A percentile compares a stretch with the other conserved stretches of the same genome.
phyloP scores from a whole-genome alignment of 1,140 invertebrate species.

The Drosophila bifasciata region DNA sequence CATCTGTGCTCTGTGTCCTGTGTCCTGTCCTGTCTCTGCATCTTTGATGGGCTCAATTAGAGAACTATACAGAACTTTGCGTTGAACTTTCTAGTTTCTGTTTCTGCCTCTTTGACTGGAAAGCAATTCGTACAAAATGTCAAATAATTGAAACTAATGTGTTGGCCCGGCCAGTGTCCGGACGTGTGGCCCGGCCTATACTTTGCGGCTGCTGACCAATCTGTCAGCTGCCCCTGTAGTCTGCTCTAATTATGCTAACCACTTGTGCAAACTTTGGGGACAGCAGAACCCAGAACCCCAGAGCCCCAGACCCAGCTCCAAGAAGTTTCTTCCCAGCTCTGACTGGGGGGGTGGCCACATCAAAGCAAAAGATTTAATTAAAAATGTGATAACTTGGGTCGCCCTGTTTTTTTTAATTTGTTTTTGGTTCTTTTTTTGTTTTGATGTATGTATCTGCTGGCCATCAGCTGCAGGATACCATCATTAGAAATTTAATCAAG shows the following conservation, averaged over 20 bases:
- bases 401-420: neutral
- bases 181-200: neutral
- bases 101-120: constrained; percentile 46
- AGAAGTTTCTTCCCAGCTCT: constrained; percentile 13
- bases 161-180: too few relatives aligned
- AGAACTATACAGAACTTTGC: constrained; percentile 25
- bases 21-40: constrained; percentile 27
- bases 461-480: constrained; percentile 54
- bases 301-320: too few relatives aligned
- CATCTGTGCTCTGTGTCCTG: too few relatives aligned
- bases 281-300: too few relatives aligned
- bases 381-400: constrained; percentile 72
- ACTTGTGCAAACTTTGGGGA: constrained; percentile 37
- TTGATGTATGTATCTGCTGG: constrained; percentile 6
- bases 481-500: constrained; percentile 72
- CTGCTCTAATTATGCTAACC: constrained; percentile 44
- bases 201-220: constrained; percentile 40
- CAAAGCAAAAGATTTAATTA: constrained; percentile 76
- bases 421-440: neutral
- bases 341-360: constrained; percentile 44
- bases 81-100: constrained; percentile 8
- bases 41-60: constrained; percentile 50
- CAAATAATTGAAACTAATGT: constrained; percentile 60
- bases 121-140: constrained; percentile 59
- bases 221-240: constrained; percentile 14